Percentiles rank a stretch among this genome's conserved stretches.
phyloP scores from a whole-genome alignment of 1,140 invertebrate species.

The Zaprionus camerounensis region DNA sequence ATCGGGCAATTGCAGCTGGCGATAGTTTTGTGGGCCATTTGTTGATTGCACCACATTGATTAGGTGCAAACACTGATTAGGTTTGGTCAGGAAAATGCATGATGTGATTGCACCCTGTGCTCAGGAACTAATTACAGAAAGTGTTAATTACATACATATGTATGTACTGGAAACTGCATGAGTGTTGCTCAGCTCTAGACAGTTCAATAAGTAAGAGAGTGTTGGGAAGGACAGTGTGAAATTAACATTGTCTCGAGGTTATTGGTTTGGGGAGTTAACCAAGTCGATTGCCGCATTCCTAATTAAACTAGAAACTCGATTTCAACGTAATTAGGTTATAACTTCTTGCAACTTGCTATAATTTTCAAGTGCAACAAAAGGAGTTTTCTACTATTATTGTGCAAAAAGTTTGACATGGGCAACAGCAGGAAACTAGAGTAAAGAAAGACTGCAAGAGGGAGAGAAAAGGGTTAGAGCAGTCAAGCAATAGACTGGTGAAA shows the following conservation, averaged over 20 bases:
- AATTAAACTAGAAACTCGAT: not conserved
- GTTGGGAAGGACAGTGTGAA: not conserved
- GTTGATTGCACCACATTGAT: constrained; percentile 38
- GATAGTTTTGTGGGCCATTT: constrained; percentile 40
- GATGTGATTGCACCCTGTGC: constrained; percentile 10
- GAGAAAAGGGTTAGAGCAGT: not conserved
- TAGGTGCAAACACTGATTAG: constrained; percentile 27
- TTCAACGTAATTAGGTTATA: constrained; percentile 23
- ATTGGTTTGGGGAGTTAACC: not conserved
- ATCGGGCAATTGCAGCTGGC: not conserved
- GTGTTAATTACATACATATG: not conserved
- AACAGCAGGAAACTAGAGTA: constrained; percentile 20
- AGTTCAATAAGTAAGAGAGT: no score
- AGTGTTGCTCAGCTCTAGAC: not conserved
- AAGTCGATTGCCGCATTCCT: not conserved
- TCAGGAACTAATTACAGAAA: constrained; percentile 7
- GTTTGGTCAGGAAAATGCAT: constrained; percentile 20
- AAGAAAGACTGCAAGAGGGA: constrained; percentile 11
- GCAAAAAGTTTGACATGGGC: constrained; percentile 47
- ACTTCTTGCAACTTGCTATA: constrained; percentile 9
- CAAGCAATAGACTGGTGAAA: constrained; percentile 29
- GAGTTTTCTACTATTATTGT: constrained; percentile 1
- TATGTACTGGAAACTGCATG: not conserved
- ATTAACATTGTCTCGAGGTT: not conserved
- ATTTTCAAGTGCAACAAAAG: constrained; percentile 28